A percentile compares a stretch with the other conserved stretches of the same genome.
These are phyloP conservation scores for Sphinx pinastri DNA, from an alignment of 2,888 invertebrate species.

Conservation along the genomic window DNA sequence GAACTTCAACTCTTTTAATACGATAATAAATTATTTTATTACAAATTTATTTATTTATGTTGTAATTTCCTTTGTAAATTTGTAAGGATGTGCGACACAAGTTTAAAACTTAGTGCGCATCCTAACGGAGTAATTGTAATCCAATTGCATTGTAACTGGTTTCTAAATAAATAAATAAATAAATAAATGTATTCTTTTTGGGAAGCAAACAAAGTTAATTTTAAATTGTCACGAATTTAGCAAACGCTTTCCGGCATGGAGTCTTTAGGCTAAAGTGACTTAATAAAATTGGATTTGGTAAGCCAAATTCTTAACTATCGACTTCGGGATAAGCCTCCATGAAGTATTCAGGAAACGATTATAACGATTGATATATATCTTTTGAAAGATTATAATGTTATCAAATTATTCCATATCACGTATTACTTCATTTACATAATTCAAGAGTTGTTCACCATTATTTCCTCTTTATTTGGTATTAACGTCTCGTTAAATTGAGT, in stretches of 20 bases:
- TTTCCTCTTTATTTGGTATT: too few species aligned
- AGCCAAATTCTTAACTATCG: slow-evolving; percentile 4
- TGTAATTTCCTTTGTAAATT: too few species aligned
- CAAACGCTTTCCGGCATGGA: not conserved
- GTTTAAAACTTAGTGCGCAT: too few species aligned
- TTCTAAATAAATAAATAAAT: too few species aligned
- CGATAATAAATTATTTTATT: not conserved
- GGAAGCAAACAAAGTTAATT: not conserved
- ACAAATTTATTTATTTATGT: too few species aligned
- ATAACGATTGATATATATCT: too few species aligned
- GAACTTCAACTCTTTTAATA: not conserved
- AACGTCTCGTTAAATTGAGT: too few species aligned
- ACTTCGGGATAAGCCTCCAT: not conserved
- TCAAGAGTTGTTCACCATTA: not conserved
- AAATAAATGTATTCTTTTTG: not conserved
- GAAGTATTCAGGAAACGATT: not conserved
- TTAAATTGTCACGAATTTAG: not conserved
- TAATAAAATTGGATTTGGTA: slow-evolving; percentile 1
- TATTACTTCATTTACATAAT: not conserved
- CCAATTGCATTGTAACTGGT: too few species aligned
- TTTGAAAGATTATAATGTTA: not conserved
- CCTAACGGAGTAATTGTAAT: too few species aligned
- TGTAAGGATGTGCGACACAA: too few species aligned
- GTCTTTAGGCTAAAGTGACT: slow-evolving; percentile 13
- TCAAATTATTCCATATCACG: too few species aligned